Evolutionary conservation across 2,113 vertebrate species (phyloP), one percentile per base, ranked within the genome.

Genomic region (Epinephelus fuscoguttatus): DNA sequence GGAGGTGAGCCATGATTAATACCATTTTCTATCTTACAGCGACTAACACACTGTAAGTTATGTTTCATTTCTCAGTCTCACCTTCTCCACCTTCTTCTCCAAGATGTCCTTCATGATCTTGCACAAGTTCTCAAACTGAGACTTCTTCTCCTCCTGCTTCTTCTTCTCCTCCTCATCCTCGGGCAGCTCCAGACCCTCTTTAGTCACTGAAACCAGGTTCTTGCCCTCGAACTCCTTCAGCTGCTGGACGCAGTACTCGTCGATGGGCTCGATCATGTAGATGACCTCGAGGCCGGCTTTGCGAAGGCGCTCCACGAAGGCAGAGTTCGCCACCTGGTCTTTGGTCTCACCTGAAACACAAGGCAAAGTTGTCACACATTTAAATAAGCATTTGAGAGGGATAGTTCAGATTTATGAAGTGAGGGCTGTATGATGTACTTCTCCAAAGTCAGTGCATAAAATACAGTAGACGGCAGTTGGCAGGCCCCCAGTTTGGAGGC

Each of bases 21-120:
- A 47, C 1, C 1, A 18, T 42, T 10, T 56, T 63, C 15, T n/a
- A n/a, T 9, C 6, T 40, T 18, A 2, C 4, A 45, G 1, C 13
- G 2, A 23, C 3, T 18, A 60, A 40, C 11, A 53, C 2, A 10
- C 19, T 0, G 2, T 18, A 2, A 21, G 5, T 33, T 61, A 1
- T 8, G 53, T 42, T 1, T 6, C 15, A 49, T 23, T 49, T 49
- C 4, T 50, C 17, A 42, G 88, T 15, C 94, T 82, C 62, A 93
- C 92, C 94, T 96, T 96, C 71, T 96, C 96, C 83, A 96, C 93
- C 74, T 96, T 96, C 89, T 96, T 96, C 55, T 96, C 96, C 47
- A 96, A 71, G 18, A 96, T 96, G 82, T 96, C 96, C 59, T 96
- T 96, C 94, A 96, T 96, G 75, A 96, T 96, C 79, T 96, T 96